These are phyloP conservation scores for Acrobasis suavella DNA, from an alignment of 2,888 invertebrate species.

Conservation along the genomic window DNA sequence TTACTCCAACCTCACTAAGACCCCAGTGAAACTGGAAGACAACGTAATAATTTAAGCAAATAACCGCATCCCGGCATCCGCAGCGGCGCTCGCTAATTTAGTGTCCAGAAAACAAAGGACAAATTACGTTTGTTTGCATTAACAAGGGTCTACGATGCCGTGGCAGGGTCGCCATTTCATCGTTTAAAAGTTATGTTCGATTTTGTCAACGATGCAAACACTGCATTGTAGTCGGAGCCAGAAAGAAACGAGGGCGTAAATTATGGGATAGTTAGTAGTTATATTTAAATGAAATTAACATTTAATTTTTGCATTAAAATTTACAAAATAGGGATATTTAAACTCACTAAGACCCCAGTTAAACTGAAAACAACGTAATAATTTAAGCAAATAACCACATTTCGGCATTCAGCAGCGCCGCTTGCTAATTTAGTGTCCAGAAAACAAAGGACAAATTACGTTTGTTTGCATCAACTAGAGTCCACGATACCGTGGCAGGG, in stretches of 20 bases:
- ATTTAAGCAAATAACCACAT: slow-evolving; percentile 11
- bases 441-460: background rate
- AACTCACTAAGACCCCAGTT: background rate
- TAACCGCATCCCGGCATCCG: slow-evolving; percentile 4
- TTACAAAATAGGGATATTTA: too few relatives aligned
- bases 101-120: slow-evolving; percentile 31
- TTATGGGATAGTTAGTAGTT: too few relatives aligned
- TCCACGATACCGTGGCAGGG: background rate
- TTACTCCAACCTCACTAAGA: too few relatives aligned
- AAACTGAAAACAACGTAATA: slow-evolving; percentile 4
- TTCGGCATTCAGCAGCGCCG: slow-evolving; percentile 2
- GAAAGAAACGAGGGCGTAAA: too few relatives aligned
- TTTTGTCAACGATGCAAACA: background rate
- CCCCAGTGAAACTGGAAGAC: background rate
- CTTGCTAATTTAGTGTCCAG: slow-evolving; percentile 25
- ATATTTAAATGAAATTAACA: too few relatives aligned
- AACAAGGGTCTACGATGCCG: slow-evolving; percentile 26
- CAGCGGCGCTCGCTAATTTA: slow-evolving; percentile 22
- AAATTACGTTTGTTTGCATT: slow-evolving; percentile 33
- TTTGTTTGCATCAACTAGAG: background rate
- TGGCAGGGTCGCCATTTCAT: too few relatives aligned
- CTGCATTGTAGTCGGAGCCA: background rate
- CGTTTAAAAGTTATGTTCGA: too few relatives aligned
- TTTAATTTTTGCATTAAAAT: too few relatives aligned
- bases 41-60: slow-evolving; percentile 12